Evolutionary conservation across 53 echinoderm and acorn worm species (phyloP), one percentile per base, ranked within the genome.

Genomic region (Echinometra lucunter): DNA sequence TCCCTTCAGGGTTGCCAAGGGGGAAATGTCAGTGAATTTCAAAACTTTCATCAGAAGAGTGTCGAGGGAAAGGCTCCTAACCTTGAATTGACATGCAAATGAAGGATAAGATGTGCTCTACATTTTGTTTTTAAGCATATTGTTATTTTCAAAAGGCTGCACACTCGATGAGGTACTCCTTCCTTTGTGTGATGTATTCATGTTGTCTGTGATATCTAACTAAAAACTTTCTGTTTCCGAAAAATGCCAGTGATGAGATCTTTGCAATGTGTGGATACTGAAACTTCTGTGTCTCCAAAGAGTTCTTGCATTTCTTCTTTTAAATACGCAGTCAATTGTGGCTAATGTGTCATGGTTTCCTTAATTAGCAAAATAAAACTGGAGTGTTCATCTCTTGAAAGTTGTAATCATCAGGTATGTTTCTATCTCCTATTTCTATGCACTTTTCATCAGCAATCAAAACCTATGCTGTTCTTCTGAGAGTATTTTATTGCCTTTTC

Each of bases 11-110:
- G 85, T 85, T 30, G 28, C 45, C 1, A 27, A 81, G n/a, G 85
- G 49, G 81, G 27, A 85, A 49, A 47, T 27, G 27, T 49, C 45
- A 11, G 85, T n/a, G 85, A 49, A 85, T 49, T n/a, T 13, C 85
- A 49, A 85, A 25, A 47, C 30, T 81, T 85, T 28, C 47, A n/a
- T 85, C 49, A 15, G 85, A 49, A 47, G 49, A 28, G 56, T 7
- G n/a, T n/a, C 56, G n/a, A 13, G 85, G 85, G 44, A 85, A 78
- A 17, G 7, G 15, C 21, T 6, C 19, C 28, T 8, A 78, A 85
- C 85, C 85, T 85, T 15, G 4, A 49, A 27, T 18, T 81, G 81
- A 81, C 81, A 85, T 85, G 47, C 12, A 28, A 85, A 85, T 13
- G 28, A 25, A 85, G 25, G 85, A 11, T n/a, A 85, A 49, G 47